Evolutionary conservation across 2,113 vertebrate species (phyloP).

Genomic region (Terrapene triunguis): DNA sequence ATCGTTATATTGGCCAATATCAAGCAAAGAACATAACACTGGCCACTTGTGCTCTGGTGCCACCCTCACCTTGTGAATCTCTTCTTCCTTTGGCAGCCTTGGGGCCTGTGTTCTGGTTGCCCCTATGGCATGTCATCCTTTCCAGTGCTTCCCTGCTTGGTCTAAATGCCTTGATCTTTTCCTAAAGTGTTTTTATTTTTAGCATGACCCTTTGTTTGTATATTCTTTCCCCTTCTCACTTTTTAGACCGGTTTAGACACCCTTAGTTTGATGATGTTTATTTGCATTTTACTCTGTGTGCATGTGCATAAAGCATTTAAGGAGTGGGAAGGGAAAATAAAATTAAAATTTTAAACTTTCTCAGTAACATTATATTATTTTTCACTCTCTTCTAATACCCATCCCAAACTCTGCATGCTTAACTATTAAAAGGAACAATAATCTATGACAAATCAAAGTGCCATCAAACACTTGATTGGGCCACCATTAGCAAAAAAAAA

Average conservation of each 20-base stretch:
- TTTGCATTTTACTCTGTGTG: background rate
- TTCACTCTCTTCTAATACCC: background rate
- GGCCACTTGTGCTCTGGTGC: background rate
- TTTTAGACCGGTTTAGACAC: background rate
- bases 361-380: background rate
- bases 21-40: constrained; percentile 26
- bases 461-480: background rate
- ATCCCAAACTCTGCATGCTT: background rate
- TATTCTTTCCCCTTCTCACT: background rate
- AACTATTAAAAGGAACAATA: background rate
- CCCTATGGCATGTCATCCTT: background rate
- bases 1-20: constrained; percentile 1
- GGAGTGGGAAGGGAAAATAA: too few species aligned
- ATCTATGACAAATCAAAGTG: background rate
- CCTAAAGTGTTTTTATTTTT: constrained; percentile 16
- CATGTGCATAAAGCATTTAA: background rate
- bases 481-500: background rate
- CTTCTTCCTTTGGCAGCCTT: background rate
- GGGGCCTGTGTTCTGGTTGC: too few species aligned
- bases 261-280: constrained; percentile 9
- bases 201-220: background rate
- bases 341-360: too few species aligned
- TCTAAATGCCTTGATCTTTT: background rate
- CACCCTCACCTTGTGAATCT: background rate
- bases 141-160: constrained; percentile 5